Conservation (phyloP, 2,797 vertebrate species). For the Chloroceryle amazona region DNA sequence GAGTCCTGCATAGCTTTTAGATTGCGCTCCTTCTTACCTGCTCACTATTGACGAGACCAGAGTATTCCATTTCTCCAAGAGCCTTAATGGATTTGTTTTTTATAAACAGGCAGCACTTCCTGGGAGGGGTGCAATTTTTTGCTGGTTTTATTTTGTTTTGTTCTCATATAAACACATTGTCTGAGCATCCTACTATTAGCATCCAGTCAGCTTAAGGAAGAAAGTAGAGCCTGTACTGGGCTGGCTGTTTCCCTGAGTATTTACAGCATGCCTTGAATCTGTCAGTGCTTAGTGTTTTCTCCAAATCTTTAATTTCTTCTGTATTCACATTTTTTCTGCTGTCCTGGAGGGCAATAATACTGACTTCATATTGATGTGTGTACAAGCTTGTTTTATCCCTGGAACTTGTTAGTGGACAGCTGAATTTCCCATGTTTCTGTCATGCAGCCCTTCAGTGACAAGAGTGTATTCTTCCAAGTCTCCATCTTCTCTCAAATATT, state of each 20-base stretch:
- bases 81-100: constrained; percentile 34
- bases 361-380: not conserved
- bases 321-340: not conserved
- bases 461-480: not conserved
- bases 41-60: not conserved
- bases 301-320: not conserved
- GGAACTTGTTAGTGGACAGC: not conserved
- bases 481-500: not conserved
- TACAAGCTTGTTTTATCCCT: not conserved
- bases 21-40: not conserved
- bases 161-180: not conserved
- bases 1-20: constrained; percentile 17
- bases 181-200: not conserved
- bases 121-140: not conserved
- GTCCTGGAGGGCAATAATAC: not conserved
- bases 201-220: not conserved
- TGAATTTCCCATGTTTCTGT: not conserved
- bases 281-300: not conserved
- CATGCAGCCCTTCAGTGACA: not conserved
- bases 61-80: constrained; percentile 34
- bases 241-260: not conserved
- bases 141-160: constrained; percentile 4
- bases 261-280: not conserved
- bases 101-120: constrained; percentile 33
- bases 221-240: not conserved